Evolutionary conservation across 2,797 vertebrate species (phyloP), one percentile per base, ranked within the genome.

Genomic region (Australoheros facetus): DNA sequence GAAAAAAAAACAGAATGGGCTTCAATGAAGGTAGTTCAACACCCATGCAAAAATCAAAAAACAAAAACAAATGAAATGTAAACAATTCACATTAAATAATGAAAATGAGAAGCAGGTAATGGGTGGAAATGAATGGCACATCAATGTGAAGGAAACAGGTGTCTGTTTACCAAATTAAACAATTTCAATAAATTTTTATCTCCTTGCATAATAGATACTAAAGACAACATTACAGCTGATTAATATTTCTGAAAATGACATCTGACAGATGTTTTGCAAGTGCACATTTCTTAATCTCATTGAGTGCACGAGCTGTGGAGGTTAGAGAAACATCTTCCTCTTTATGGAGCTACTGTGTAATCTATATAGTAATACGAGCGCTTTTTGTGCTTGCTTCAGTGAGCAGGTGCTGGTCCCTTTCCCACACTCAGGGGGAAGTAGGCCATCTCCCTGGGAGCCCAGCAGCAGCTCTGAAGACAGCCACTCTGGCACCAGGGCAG

Each of bases 1-100:
- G 90, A 93, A 93, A 93, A 93, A 93, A 93, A 95, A 77, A 95
- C 91, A 95, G 83, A 96, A 95, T 92, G 94, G 94, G 87, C 92
- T 95, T 96, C 94, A 96, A 95, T 95, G 95, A 91, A 79, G 84
- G 92, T 90, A 93, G 84, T 92, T 69, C 34, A 23, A 94, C 89
- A 88, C 16, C 10, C 95, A 95, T 94, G 93, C 94, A 94, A 32
- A 32, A 37, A 76, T 93, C 94, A 94, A 32, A 32, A 37, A 76
- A 51, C 23, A 0, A 60, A 56, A 78, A 79, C 76, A 90, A 91
- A 82, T 79, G 87, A 92, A 92, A 92, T 80, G 88, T 80, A 80
- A 90, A 88, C 78, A 56, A 90, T 84, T 81, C 76, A 85, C 80
- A 78, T 85, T 72, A 78, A 90, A 89, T 80, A 76, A 92, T 89